Percentiles rank a stretch among this genome's conserved stretches.
Conservation (phyloP, 2,888 invertebrate species). For the Orgyia antiqua region DNA sequence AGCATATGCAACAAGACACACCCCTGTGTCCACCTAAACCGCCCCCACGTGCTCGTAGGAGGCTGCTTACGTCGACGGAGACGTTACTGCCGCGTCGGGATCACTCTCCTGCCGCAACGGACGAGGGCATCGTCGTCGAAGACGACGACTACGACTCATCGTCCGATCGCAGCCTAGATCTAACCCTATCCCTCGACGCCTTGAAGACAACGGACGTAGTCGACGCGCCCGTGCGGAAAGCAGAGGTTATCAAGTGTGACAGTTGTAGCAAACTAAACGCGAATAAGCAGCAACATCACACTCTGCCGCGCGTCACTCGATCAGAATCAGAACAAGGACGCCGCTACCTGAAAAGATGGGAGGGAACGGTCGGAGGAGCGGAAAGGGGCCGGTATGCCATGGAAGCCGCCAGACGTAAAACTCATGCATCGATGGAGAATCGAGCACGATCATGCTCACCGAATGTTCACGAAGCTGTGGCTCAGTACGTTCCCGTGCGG, state of each 20-base stretch:
- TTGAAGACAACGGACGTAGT: conserved; percentile 63
- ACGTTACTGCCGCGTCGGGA: conserved; percentile 60
- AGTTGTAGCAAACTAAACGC: conserved; percentile 66
- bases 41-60: conserved; percentile 65
- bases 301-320: conserved; percentile 62
- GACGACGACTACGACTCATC: conserved; percentile 77
- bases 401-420: conserved; percentile 65
- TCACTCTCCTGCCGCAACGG: conserved; percentile 70
- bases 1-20: conserved; percentile 48
- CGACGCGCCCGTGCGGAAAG: conserved; percentile 62
- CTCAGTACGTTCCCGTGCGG: conserved; percentile 83
- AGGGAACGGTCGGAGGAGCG: conserved; percentile 59
- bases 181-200: conserved; percentile 71
- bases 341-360: conserved; percentile 68
- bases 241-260: conserved; percentile 66
- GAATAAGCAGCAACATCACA: conserved; percentile 52
- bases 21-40: conserved; percentile 58
- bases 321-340: conserved; percentile 63
- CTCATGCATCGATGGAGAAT: conserved; percentile 58
- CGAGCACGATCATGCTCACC: conserved; percentile 70
- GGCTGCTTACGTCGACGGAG: conserved; percentile 58
- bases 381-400: conserved; percentile 59
- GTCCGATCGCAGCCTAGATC: conserved; percentile 76
- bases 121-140: conserved; percentile 75
- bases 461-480: conserved; percentile 64